phyloP scores from a whole-genome alignment of 64 coral and sea anemone genomes.

The Porites australiensis region DNA sequence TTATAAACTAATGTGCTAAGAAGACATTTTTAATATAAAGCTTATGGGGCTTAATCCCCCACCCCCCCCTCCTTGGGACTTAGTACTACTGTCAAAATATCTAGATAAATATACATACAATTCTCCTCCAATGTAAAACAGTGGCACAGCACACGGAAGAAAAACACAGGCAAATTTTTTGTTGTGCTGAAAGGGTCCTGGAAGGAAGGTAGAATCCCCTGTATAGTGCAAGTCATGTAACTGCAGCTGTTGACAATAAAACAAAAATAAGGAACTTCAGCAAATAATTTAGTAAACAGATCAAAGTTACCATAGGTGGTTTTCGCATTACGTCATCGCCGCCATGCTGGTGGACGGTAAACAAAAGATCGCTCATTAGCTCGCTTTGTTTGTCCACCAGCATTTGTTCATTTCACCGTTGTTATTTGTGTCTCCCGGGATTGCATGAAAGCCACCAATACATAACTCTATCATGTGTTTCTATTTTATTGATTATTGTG shows the following conservation, averaged over 20 bases:
- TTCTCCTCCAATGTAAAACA: constrained; percentile 88
- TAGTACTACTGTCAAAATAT: background rate
- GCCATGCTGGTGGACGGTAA: too few species aligned
- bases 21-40: too few species aligned
- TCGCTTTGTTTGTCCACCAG: too few species aligned
- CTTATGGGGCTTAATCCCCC: background rate
- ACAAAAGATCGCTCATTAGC: too few species aligned
- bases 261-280: background rate
- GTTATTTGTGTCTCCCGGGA: too few species aligned
- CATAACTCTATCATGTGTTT: too few species aligned
- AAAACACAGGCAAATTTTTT: constrained; percentile 93
- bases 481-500: too few species aligned
- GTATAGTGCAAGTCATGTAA: background rate
- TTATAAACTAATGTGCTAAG: background rate
- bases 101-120: constrained; percentile 55
- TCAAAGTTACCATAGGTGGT: background rate
- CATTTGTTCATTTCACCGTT: too few species aligned
- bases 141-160: constrained; percentile 77
- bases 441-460: too few species aligned
- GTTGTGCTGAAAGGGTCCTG: constrained; percentile 86
- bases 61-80: too few species aligned
- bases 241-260: constrained; percentile 6
- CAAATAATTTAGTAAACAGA: background rate
- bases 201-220: constrained; percentile 31
- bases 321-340: too few species aligned